Percentiles rank a stretch among this genome's conserved stretches.
phyloP scores from a whole-genome alignment of 2,888 invertebrate genomes.

The Philhelius pedissequus region DNA sequence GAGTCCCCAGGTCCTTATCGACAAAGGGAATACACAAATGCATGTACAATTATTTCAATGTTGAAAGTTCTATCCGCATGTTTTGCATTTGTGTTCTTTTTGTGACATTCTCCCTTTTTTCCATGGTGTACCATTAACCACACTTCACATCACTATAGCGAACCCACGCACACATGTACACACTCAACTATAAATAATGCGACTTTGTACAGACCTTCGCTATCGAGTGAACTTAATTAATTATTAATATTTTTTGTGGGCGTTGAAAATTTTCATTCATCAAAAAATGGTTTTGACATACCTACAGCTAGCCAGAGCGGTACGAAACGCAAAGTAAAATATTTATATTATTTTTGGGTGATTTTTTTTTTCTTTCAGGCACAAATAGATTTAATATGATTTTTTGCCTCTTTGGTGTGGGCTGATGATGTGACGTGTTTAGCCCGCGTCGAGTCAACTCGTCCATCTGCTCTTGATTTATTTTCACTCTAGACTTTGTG shows the following conservation, averaged over 20 bases:
- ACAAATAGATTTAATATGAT: constrained; percentile 15
- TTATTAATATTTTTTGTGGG: constrained; percentile 31
- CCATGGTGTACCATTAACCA: background rate
- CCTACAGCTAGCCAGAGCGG: background rate
- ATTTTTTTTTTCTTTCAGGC: background rate
- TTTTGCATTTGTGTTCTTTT: background rate
- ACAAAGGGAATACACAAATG: too few relatives aligned
- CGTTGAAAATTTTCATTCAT: constrained; percentile 16
- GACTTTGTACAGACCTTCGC: background rate
- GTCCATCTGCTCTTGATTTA: too few relatives aligned
- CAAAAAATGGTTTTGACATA: constrained; percentile 10
- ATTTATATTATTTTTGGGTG: background rate
- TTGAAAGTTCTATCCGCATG: background rate
- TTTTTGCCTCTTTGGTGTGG: background rate
- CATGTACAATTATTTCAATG: too few relatives aligned
- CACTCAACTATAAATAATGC: background rate
- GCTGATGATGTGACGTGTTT: background rate
- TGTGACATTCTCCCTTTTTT: background rate
- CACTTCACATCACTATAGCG: background rate
- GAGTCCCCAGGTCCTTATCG: too few relatives aligned
- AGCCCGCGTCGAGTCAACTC: background rate
- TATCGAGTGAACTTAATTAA: constrained; percentile 19
- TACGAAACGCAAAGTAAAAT: background rate
- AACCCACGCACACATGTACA: background rate
- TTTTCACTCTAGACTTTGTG: too few relatives aligned